Percentiles rank a stretch among this genome's conserved stretches.
phyloP scores from a whole-genome alignment of 1,140 invertebrate genomes.

The Rhyzopertha dominica region DNA sequence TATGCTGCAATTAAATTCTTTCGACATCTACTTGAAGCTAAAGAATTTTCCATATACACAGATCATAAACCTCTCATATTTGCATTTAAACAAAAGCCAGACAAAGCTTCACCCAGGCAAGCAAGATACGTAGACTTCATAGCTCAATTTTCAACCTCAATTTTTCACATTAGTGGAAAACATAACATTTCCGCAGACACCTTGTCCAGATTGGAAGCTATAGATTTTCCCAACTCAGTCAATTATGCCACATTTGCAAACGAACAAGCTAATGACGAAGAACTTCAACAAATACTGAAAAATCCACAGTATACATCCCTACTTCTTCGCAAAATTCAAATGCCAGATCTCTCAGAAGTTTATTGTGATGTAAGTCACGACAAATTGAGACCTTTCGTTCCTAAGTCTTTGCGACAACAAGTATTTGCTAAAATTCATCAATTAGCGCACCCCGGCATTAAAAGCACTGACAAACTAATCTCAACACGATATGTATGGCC shows the following conservation, averaged over 20 bases:
- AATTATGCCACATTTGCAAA: too few relatives aligned
- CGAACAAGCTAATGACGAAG: too few relatives aligned
- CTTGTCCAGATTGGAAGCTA: conserved; percentile 26
- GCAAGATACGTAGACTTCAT: conserved; percentile 36
- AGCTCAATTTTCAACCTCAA: conserved; percentile 38
- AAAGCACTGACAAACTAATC: conserved; percentile 39
- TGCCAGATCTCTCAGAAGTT: too few relatives aligned
- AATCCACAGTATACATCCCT: too few relatives aligned
- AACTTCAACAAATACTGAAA: too few relatives aligned
- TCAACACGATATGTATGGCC: conserved; percentile 47
- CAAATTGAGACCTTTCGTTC: too few relatives aligned
- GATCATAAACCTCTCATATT: conserved; percentile 43
- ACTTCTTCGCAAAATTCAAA: too few relatives aligned
- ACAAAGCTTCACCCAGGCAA: conserved; percentile 23
- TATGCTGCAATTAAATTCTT: conserved; percentile 39
- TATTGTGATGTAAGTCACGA: too few relatives aligned
- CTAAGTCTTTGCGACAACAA: conserved; percentile 15
- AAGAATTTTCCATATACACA: conserved; percentile 32
- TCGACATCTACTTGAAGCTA: conserved; percentile 28
- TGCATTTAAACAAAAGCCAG: conserved; percentile 28
- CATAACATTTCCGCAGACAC: conserved; percentile 35
- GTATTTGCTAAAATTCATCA: conserved; percentile 31
- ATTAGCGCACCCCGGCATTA: conserved; percentile 30
- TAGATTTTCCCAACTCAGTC: not conserved
- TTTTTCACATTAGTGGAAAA: conserved; percentile 35